Base-by-base conservation (phyloP, 2,797 vertebrate species). In the Pangasius sanitwongsei region DNA sequence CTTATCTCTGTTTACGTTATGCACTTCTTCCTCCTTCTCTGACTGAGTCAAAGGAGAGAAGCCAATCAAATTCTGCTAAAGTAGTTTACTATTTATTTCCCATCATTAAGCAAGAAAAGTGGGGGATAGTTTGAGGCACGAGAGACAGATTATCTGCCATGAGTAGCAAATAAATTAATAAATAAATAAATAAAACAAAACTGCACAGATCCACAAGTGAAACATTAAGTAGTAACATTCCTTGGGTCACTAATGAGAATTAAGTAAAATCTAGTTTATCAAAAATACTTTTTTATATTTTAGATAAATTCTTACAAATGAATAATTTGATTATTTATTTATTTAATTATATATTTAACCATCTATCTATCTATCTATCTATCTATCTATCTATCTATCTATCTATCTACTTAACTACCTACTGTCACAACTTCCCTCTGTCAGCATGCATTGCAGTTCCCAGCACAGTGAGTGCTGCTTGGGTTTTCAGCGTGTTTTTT, bases 81-180 rank as follows among this genome's bases (percentile, higher is more conserved):
- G 44, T 55, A n/a, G 23, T 55, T 57, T 25, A 50, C 41, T 95
- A 93, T 95, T 93, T 75, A 48, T 48, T 48, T 48, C 41, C 92
- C 91, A 89, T 88, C 89, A 41, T 90, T 90, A 91, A 86, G 93
- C 92, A 92, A 74, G 37, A 65, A 57, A 90, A 77, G 78, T 70
- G 11, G 23, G 78, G 37, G 77, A 57, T 87, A 55, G 69, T 37
- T 31, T 28, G 25, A 75, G 20, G 57, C 1, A 57, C 15, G 25
- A n/a, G 53, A 82, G 34, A 57, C 4, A n/a, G 20, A 6, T 25
- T 25, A 31, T 75, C 75, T 80, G 7, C 6, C 50, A 80, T 20
- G 48, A 59, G 4, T 61, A 80, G 3, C 20, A 34, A 81, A 57
- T 81, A 8, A 72, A 72, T 72, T 0, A 70, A 70, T 18, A 20